Conservation (phyloP, 2,888 invertebrate genomes). For the Poecilus cupreus region DNA sequence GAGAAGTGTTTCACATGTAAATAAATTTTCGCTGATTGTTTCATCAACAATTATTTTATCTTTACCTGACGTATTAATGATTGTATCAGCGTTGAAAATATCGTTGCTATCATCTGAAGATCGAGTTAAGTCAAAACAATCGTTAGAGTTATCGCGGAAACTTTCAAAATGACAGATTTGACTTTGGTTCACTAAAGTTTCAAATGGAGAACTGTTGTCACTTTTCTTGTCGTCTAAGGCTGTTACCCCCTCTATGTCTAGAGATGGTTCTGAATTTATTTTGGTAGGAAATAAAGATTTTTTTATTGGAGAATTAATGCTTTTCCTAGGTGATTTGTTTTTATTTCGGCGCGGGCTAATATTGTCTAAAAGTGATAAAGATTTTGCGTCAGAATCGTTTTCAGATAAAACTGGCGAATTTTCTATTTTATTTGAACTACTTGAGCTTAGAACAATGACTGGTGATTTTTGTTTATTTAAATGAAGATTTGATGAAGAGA, state of each 20-base stretch:
- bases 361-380: conserved; percentile 50
- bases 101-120: conserved; percentile 36
- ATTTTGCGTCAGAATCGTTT: conserved; percentile 38
- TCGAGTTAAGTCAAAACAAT: conserved; percentile 42
- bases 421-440: conserved; percentile 19
- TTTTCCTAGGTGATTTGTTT: conserved; percentile 6
- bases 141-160: conserved; percentile 61
- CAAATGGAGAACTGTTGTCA: not conserved
- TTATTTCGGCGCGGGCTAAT: conserved; percentile 43
- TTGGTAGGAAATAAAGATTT: not conserved
- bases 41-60: not conserved
- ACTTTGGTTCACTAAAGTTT: conserved; percentile 50
- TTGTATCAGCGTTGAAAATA: conserved; percentile 1
- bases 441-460: not conserved
- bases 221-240: not conserved
- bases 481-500: not conserved
- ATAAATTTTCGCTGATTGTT: conserved; percentile 3
- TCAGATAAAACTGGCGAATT: conserved; percentile 10
- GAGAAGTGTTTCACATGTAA: not conserved
- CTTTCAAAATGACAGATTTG: conserved; percentile 67
- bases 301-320: not conserved
- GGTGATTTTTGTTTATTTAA: not conserved
- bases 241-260: not conserved
- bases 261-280: not conserved
- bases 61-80: too few relatives aligned